phyloP scores from a whole-genome alignment of 37 sponge, comb jelly and placozoan species.

The Aplysina aerophoba region DNA sequence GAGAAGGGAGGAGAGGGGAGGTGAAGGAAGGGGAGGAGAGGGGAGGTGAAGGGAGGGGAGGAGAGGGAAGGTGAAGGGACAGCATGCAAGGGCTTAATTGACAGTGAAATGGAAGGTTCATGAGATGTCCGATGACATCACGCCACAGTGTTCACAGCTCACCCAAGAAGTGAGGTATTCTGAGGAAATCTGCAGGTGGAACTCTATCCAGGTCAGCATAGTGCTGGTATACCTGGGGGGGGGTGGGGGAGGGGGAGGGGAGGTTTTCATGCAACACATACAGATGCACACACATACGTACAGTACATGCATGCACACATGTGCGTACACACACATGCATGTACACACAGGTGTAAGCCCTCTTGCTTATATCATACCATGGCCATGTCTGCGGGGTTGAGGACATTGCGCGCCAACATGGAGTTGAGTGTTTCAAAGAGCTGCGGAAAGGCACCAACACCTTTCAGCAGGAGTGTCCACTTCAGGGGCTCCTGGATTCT shows the following conservation, averaged over 20 bases:
- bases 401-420: slow-evolving; percentile 82
- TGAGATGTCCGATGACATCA: too few relatives aligned
- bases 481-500: slow-evolving; percentile 41
- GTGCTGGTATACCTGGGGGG: slow-evolving; percentile 68
- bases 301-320: too few relatives aligned
- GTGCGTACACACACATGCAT: too few relatives aligned
- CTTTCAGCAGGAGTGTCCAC: slow-evolving; percentile 57
- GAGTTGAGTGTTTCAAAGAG: slow-evolving; percentile 83
- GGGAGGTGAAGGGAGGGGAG: slow-evolving; percentile 80
- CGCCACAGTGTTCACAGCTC: too few relatives aligned
- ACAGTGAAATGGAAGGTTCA: too few relatives aligned
- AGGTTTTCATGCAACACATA: background rate
- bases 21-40: slow-evolving; percentile 39
- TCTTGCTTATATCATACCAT: slow-evolving; percentile 33
- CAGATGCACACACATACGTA: too few relatives aligned
- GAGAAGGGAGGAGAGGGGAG: too few relatives aligned
- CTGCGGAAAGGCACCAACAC: slow-evolving; percentile 48
- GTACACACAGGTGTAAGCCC: too few relatives aligned
- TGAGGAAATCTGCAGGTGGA: slow-evolving; percentile 77
- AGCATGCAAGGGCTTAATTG: too few relatives aligned
- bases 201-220: slow-evolving; percentile 57
- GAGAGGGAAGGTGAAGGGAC: slow-evolving; percentile 8
- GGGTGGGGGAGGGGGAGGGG: background rate
- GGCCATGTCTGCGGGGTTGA: slow-evolving; percentile 90
- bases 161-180: slow-evolving; percentile 83